Percentiles rank a stretch among this genome's conserved stretches.
Conservation (phyloP, 2,888 invertebrate genomes). For the Amiota minor region DNA sequence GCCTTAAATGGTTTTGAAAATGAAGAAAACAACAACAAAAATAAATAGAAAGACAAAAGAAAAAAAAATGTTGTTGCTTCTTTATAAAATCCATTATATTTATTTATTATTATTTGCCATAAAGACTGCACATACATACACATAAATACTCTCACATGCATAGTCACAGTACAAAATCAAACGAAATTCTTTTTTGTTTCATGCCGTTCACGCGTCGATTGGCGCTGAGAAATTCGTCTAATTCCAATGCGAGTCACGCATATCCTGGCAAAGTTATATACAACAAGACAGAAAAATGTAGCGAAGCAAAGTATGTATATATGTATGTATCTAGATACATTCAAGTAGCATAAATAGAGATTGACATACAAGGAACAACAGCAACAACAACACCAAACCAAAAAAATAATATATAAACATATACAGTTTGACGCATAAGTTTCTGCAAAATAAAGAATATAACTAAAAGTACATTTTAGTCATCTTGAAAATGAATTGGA, state of each 20-base stretch:
- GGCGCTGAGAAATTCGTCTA: conserved; percentile 59
- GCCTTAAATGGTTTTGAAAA: conserved; percentile 1
- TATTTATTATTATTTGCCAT: conserved; percentile 55
- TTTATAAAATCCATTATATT: conserved; percentile 55
- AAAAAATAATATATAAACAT: too few species aligned
- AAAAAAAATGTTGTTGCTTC: conserved; percentile 26
- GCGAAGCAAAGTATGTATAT: too few species aligned
- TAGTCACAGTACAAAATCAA: not conserved
- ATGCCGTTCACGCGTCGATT: conserved; percentile 51
- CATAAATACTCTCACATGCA: not conserved
- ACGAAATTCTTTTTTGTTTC: conserved; percentile 4
- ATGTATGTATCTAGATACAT: too few species aligned
- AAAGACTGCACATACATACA: not conserved
- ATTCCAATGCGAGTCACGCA: conserved; percentile 65
- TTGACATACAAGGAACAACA: too few species aligned
- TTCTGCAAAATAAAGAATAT: too few species aligned
- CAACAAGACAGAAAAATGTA: too few species aligned
- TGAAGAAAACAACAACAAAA: not conserved
- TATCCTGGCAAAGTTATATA: conserved; percentile 52
- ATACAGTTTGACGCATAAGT: too few species aligned
- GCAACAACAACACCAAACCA: not conserved
- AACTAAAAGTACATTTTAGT: too few species aligned
- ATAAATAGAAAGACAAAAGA: not conserved
- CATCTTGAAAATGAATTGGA: too few species aligned
- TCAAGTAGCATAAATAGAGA: too few species aligned